Percentiles rank a stretch among this genome's conserved stretches.
phyloP scores from a whole-genome alignment of 2,888 invertebrate species.

The Muscina levida region DNA sequence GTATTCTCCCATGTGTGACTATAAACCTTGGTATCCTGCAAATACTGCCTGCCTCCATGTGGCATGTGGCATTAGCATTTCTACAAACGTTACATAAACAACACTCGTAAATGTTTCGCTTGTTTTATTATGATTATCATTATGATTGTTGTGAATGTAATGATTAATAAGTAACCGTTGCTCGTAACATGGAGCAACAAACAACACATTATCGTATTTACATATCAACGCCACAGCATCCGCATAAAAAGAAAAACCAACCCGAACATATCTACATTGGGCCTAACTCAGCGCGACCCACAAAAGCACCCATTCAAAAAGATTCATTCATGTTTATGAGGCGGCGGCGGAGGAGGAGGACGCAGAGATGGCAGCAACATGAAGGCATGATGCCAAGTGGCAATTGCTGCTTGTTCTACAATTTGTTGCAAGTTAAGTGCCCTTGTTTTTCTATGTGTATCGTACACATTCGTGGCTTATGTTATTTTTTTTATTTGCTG shows the following conservation, averaged over 20 bases:
- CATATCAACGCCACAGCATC: conserved; percentile 13
- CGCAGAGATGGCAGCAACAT: not conserved
- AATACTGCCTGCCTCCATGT: too few species aligned
- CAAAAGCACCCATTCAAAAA: conserved; percentile 26
- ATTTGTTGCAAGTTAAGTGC: conserved; percentile 62
- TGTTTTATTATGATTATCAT: conserved; percentile 29
- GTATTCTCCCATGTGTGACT: too few species aligned
- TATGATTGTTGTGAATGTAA: conserved; percentile 30
- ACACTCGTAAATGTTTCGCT: conserved; percentile 15
- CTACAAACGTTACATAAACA: conserved; percentile 4
- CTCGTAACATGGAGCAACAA: too few species aligned
- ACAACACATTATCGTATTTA: conserved; percentile 29
- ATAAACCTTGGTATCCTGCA: not conserved
- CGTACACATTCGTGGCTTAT: not conserved
- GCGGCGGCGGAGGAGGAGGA: too few species aligned
- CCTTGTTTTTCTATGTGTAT: conserved; percentile 52
- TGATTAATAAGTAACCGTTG: conserved; percentile 40
- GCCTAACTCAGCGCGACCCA: conserved; percentile 11
- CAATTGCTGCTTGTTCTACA: conserved; percentile 64
- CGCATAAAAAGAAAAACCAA: too few species aligned
- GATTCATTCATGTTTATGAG: conserved; percentile 50
- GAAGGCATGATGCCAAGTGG: conserved; percentile 62
- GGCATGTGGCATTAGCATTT: too few species aligned
- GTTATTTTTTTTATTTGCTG: not conserved
- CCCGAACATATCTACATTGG: not conserved